Conservation (phyloP, 2,888 invertebrate genomes). For the Oasisia sp. region DNA sequence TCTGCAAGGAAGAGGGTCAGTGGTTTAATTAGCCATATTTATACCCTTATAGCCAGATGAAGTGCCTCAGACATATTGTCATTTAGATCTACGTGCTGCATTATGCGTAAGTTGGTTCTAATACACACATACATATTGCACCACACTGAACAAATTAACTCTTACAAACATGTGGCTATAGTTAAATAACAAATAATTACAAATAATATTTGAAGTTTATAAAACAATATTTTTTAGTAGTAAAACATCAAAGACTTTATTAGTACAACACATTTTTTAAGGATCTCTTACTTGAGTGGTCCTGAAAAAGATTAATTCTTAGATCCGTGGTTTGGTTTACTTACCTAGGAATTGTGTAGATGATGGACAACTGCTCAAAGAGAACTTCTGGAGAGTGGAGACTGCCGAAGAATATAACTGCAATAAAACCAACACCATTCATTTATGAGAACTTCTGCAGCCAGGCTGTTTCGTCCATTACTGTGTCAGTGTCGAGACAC, state of each 20-base stretch:
- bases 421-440: slow-evolving; percentile 37
- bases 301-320: background rate
- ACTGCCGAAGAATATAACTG: slow-evolving; percentile 66
- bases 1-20: slow-evolving; percentile 43
- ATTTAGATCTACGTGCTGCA: no score
- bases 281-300: background rate
- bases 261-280: background rate
- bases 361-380: slow-evolving; percentile 66
- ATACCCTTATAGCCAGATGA: no score
- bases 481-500: background rate
- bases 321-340: background rate
- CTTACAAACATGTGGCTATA: no score
- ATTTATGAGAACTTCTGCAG: background rate
- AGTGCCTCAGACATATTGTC: no score
- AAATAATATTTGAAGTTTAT: no score
- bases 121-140: no score
- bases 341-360: slow-evolving; percentile 65
- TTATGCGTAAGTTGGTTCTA: no score
- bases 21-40: background rate
- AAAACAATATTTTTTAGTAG: no score
- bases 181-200: no score
- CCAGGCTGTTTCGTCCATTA: background rate
- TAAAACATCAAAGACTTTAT: no score
- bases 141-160: no score
- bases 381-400: slow-evolving; percentile 65